A percentile compares a stretch with the other conserved stretches of the same genome.
Conservation (phyloP, 1,140 invertebrate species). For the Heliconius eleuchia region DNA sequence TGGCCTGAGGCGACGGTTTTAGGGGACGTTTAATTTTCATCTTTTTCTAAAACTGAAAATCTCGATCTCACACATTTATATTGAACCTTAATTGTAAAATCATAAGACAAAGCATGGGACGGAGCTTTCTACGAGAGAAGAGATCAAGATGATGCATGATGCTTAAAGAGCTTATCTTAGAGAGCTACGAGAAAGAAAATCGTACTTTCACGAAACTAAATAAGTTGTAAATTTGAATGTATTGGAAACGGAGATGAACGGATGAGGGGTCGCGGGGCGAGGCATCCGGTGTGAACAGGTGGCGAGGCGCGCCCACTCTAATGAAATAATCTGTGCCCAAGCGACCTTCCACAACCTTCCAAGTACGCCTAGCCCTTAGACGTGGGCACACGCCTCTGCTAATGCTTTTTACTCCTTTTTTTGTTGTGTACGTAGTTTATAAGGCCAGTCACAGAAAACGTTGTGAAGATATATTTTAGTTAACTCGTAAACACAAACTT, state of each 20-base stretch:
- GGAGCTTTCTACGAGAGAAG: neutral
- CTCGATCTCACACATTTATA: neutral
- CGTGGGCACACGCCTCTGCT: constrained; percentile 49
- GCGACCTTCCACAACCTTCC: constrained; percentile 75
- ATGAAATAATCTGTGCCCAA: constrained; percentile 64
- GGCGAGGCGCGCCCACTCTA: constrained; percentile 64
- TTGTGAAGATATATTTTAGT: neutral
- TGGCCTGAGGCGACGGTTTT: constrained; percentile 52
- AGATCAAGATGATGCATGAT: constrained; percentile 11
- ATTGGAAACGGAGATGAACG: constrained; percentile 36
- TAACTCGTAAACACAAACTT: neutral
- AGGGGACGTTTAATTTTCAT: constrained; percentile 48
- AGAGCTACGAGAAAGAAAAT: constrained; percentile 31
- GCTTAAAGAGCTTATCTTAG: constrained; percentile 21
- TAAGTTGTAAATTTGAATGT: constrained; percentile 38
- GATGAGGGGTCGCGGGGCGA: constrained; percentile 50
- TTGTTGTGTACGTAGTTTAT: constrained; percentile 9
- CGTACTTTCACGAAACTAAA: constrained; percentile 29
- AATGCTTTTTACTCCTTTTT: constrained; percentile 37
- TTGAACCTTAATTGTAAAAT: constrained; percentile 22
- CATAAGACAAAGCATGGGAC: constrained; percentile 28
- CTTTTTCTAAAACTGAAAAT: constrained; percentile 47
- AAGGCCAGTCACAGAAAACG: neutral
- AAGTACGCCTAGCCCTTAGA: constrained; percentile 52
- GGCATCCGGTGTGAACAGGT: constrained; percentile 76